Evolutionary conservation across 2,888 invertebrate species (phyloP), one percentile per base, ranked within the genome.

Genomic region (Ormyrus labotus): DNA sequence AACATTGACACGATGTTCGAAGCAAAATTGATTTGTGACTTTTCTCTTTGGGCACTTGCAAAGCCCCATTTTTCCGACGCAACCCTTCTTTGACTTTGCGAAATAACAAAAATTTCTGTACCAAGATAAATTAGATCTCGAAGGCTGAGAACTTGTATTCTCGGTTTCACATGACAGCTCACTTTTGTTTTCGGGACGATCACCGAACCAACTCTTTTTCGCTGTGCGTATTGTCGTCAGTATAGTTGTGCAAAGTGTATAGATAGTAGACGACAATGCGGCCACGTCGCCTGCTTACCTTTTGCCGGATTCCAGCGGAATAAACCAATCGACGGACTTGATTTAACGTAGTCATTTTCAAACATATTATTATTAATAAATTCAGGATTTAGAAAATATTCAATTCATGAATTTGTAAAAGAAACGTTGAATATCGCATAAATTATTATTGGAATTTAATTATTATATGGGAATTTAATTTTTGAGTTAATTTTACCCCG

Each of bases 1-100:
- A 88, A 99, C 99, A 94, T 99, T 99, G 51, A 99, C 99, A 87
- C 98, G 93, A 91, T 99, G 99, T 91, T 99, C 99, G 92, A 98
- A 99, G 92, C 99, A 99, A 93, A 99, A 99, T 90, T 99, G 96
- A 92, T 98, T 99, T 79, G 99, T 99, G 83, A 99, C 98, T 92
- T 96, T 95, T 86, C 97, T 94, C 91, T 99, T 98, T 34, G 99
- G 98, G 92, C 99, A 99, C 91, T 99, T 99, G 92, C 99, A 99
- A 83, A 99, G 93, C 83, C 99, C 99, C 99, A 99, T 99, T 88
- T 86, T 77, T 47, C 53, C 19, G 55, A 1, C 47, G 51, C 13
- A 65, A 50, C 2, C 50, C 50, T 67, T 51, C 10, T 4, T 67
- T 19, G 50, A 19, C 8, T 68, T 7, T 45, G n/a, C 58, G 60